A percentile compares a stretch with the other conserved stretches of the same genome.
Evolutionary conservation across 2,888 invertebrate species (phyloP).

Genomic region (Andricus quercusramuli): DNA sequence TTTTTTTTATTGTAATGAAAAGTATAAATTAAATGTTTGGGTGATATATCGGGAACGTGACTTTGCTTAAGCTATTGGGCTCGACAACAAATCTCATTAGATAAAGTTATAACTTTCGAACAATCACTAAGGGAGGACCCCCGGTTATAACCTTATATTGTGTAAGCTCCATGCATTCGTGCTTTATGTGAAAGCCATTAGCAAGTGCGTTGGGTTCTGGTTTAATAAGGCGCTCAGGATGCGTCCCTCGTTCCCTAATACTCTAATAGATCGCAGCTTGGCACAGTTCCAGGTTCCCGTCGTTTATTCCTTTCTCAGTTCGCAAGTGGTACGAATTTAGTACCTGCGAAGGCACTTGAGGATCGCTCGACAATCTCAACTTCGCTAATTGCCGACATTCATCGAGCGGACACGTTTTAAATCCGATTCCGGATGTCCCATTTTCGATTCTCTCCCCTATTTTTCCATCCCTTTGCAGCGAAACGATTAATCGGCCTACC

Average conservation of each 20-base stretch:
- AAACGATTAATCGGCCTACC: conserved; percentile 19
- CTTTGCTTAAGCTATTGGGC: neutral
- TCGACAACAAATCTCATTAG: neutral
- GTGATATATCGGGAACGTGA: neutral
- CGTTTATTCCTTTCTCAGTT: conserved; percentile 23
- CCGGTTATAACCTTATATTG: neutral
- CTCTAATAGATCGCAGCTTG: conserved; percentile 53
- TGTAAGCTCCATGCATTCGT: conserved; percentile 24
- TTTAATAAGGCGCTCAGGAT: conserved; percentile 24
- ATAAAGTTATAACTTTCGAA: neutral
- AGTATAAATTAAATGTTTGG: neutral
- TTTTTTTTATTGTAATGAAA: neutral
- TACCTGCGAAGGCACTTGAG: conserved; percentile 37
- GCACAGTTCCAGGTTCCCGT: conserved; percentile 48
- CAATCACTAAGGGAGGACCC: neutral
- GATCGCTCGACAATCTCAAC: conserved; percentile 36
- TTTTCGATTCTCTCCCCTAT: conserved; percentile 23
- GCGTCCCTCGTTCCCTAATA: conserved; percentile 35
- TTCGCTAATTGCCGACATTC: conserved; percentile 38
- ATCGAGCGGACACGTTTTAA: conserved; percentile 32
- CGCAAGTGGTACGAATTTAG: conserved; percentile 41
- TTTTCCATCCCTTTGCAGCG: conserved; percentile 23
- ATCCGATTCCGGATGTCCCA: conserved; percentile 34
- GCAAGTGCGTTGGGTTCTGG: conserved; percentile 29
- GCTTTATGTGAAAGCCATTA: conserved; percentile 38